Evolutionary conservation across 2,888 invertebrate genomes (phyloP).

Genomic region (Ichneumoninae sp.): DNA sequence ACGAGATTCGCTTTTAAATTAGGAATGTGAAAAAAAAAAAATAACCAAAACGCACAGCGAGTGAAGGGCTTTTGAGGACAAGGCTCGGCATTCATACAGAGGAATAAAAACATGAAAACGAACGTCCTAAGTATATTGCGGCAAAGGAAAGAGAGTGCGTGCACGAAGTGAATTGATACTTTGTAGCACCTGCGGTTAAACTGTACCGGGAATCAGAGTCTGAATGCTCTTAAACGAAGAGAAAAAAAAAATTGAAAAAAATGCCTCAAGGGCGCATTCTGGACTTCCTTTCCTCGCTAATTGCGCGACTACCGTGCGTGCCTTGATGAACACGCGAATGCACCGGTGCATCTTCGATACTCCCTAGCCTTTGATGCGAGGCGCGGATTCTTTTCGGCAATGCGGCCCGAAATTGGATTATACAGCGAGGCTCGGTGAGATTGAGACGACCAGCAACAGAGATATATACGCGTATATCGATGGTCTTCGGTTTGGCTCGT

Average conservation of each 20-base stretch:
- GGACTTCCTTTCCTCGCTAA: constrained; percentile 20
- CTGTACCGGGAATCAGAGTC: constrained; percentile 46
- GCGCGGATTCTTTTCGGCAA: neutral
- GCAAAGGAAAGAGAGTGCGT: constrained; percentile 42
- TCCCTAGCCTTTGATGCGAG: neutral
- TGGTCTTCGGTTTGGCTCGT: neutral
- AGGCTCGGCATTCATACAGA: neutral
- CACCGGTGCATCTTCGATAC: neutral
- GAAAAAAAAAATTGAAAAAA: neutral
- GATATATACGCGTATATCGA: constrained; percentile 5
- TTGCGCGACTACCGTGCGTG: constrained; percentile 34
- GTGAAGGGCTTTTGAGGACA: neutral
- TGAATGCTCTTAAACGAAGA: constrained; percentile 17
- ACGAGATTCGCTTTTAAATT: constrained; percentile 21
- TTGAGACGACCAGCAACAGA: neutral
- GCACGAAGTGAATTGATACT: constrained; percentile 57
- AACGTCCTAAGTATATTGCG: neutral
- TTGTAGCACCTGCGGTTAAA: constrained; percentile 56
- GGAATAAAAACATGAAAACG: constrained; percentile 5
- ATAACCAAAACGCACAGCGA: neutral
- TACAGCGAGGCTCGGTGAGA: neutral
- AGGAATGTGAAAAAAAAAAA: neutral
- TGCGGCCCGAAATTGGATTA: neutral
- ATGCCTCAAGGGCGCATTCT: constrained; percentile 18
- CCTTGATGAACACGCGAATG: constrained; percentile 2